Conservation (phyloP, 1,140 invertebrate genomes). For the Trichogramma pretiosum region DNA sequence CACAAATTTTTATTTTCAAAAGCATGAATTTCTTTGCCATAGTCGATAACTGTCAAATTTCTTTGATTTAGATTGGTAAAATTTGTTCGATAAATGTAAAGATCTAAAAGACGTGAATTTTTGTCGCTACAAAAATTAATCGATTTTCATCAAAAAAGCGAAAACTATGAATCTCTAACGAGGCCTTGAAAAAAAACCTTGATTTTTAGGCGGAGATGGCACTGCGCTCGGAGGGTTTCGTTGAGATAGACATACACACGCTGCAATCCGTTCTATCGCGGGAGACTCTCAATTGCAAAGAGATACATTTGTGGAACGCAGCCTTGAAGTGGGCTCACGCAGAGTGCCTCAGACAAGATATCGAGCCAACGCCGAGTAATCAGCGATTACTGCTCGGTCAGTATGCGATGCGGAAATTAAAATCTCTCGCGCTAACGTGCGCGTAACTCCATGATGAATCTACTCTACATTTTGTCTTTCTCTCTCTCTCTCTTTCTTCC, state of each 20-base stretch:
- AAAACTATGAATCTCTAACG: no score
- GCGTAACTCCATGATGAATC: not conserved
- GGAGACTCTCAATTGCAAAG: slow-evolving; percentile 85
- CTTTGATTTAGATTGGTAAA: no score
- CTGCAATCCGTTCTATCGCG: slow-evolving; percentile 77
- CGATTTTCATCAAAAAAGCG: no score
- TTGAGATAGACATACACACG: slow-evolving; percentile 83
- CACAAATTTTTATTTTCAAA: no score
- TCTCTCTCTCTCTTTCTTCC: slow-evolving; percentile 7
- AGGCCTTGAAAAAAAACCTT: no score
- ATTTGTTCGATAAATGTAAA: no score
- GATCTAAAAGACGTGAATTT: no score
- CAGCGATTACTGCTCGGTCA: slow-evolving; percentile 37
- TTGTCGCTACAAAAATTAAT: no score
- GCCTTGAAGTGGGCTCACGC: slow-evolving; percentile 82
- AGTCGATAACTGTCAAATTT: no score
- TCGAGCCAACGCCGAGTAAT: slow-evolving; percentile 64
- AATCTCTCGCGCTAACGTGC: no score
- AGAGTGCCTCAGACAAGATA: slow-evolving; percentile 70
- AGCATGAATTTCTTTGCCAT: no score
- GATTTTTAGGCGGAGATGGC: slow-evolving; percentile 87
- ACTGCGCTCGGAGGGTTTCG: slow-evolving; percentile 83
- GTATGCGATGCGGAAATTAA: no score
- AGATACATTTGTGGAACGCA: slow-evolving; percentile 80
- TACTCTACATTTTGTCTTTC: not conserved